Evolutionary conservation across 2,888 invertebrate species (phyloP).

Genomic region (Bibio marci): DNA sequence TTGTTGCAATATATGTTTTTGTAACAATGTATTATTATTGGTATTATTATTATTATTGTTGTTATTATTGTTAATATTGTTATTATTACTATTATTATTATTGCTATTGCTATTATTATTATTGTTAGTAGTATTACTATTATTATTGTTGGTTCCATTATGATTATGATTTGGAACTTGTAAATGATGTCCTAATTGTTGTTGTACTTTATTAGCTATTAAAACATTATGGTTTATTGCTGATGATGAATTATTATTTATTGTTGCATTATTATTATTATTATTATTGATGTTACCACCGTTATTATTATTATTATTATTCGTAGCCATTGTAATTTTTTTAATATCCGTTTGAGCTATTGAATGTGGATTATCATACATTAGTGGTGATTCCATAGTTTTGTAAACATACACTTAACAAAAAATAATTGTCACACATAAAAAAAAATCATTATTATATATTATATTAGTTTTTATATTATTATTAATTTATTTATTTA

Average conservation of each 20-base stretch:
- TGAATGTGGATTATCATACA: constrained; percentile 31
- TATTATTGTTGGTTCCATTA: constrained; percentile 14
- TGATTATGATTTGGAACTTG: constrained; percentile 19
- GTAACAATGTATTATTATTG: constrained; percentile 32
- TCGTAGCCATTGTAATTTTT: constrained; percentile 20
- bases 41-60: constrained; percentile 13
- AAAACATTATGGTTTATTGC: constrained; percentile 16
- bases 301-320: constrained; percentile 15
- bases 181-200: constrained; percentile 21
- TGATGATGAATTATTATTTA: constrained; percentile 7
- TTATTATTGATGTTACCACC: constrained; percentile 10
- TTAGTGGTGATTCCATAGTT: constrained; percentile 31
- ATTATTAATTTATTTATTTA: no score
- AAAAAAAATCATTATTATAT: neutral
- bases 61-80: constrained; percentile 13
- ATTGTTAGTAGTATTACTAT: constrained; percentile 14
- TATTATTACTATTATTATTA: constrained; percentile 15
- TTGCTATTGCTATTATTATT: constrained; percentile 15
- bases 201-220: constrained; percentile 24
- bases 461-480: no score
- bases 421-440: constrained; percentile 3
- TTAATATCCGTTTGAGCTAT: constrained; percentile 29
- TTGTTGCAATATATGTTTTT: constrained; percentile 44
- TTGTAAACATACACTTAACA: constrained; percentile 7
- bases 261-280: constrained; percentile 6